These are phyloP conservation scores for Numenius arquata DNA, from an alignment of 2,113 vertebrate species.

Conservation along the genomic window DNA sequence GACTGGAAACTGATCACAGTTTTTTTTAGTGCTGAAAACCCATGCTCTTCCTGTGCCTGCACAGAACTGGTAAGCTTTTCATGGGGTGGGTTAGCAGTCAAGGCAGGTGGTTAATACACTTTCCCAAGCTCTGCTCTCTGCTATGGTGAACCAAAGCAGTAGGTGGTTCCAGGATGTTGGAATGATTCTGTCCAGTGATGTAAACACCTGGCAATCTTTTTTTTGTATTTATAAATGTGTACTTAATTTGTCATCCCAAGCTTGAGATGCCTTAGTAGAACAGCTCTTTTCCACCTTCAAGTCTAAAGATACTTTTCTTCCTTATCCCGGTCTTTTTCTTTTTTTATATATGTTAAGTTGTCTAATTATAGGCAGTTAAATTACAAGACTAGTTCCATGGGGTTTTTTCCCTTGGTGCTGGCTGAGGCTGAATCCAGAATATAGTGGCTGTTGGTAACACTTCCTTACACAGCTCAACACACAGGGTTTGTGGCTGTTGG, in stretches of 20 bases:
- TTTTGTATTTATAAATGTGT: background rate
- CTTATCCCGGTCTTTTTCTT: background rate
- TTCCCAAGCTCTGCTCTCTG: background rate
- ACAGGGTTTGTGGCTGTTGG: background rate
- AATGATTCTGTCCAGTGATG: background rate
- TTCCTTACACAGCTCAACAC: background rate
- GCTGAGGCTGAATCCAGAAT: background rate
- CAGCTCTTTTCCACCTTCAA: background rate
- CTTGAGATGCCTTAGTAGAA: background rate
- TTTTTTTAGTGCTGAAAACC: conserved; percentile 83
- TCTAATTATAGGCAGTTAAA: background rate
- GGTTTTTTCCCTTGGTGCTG: background rate
- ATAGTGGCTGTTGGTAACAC: background rate
- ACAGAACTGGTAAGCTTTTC: conserved; percentile 35
- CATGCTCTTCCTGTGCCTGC: conserved; percentile 74
- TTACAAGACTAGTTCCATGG: background rate
- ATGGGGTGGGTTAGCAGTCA: background rate
- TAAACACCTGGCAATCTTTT: background rate
- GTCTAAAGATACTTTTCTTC: background rate
- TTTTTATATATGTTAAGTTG: background rate
- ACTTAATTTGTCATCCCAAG: background rate
- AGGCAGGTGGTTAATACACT: background rate
- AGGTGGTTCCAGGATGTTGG: background rate
- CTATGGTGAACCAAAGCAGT: background rate
- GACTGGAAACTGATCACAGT: conserved; percentile 95